Evolutionary conservation across 2,797 vertebrate species (phyloP), one percentile per base, ranked within the genome.

Genomic region (Pampus argenteus): DNA sequence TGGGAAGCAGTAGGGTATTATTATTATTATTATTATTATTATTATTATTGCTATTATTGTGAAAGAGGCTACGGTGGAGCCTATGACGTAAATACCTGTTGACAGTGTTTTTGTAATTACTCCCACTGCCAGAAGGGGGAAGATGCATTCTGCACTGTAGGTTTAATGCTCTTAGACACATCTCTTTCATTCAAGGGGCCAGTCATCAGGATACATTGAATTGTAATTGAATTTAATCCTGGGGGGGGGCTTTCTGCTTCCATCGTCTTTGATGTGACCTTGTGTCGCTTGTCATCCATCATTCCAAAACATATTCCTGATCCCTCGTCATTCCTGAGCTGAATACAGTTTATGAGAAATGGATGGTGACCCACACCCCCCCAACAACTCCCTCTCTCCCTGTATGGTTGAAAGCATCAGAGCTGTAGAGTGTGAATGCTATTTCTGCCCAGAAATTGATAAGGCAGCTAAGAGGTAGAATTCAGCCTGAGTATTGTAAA

Each of bases 271-370:
- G 42, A 36, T 51, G 52, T 62, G 74, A 82, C 82, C 83, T 81
- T 83, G 65, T 25, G 38, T n/a, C 5, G 2, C 34, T 20, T 1
- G 3, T 71, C 81, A 87, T 88, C 82, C 69, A 80, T 89, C 83
- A 81, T 54, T 64, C 51, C 25, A 44, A 11, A 56, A 64, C 56
- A 38, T 23, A 54, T 59, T 67, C 74, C 45, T 73, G 18, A 18
- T 17, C 17, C 40, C 40, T 57, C 55, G 63, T 63, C 55, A 74
- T 60, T 29, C 38, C 10, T 50, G 29, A 40, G 54, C 52, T 42
- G 36, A 72, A 73, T 23, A 59, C 17, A 25, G 26, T 49, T 42
- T 25, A 49, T 17, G 56, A 64, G 38, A 70, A 58, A 71, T 26
- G 9, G 55, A 65, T 61, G 69, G 73, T 67, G 55, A 56, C 23